Conservation (phyloP, 1,140 invertebrate species). For the Brachystomella parvula region DNA sequence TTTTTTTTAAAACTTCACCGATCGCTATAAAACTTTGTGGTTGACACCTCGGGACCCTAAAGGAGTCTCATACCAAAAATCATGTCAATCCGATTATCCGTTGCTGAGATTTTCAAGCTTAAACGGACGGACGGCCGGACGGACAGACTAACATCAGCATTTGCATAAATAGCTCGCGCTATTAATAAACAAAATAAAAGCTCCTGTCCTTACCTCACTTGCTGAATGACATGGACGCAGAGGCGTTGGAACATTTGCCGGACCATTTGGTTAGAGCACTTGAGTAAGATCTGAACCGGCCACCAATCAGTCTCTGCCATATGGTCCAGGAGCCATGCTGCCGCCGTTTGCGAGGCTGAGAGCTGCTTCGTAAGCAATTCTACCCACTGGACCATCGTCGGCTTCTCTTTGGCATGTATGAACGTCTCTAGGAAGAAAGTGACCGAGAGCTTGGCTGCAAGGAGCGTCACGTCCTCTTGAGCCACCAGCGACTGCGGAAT, state of each 20-base stretch:
- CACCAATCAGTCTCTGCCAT: slow-evolving; percentile 90
- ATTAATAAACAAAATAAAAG: background rate
- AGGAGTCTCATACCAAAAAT: no score
- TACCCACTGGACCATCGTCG: slow-evolving; percentile 93
- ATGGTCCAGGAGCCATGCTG: slow-evolving; percentile 84
- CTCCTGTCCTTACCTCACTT: slow-evolving; percentile 54
- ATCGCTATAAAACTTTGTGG: no score
- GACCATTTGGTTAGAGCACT: slow-evolving; percentile 92
- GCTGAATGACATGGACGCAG: slow-evolving; percentile 86
- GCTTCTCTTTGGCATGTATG: slow-evolving; percentile 94
- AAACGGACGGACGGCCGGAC: no score
- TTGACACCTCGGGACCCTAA: no score
- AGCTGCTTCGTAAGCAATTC: slow-evolving; percentile 90
- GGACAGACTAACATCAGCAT: no score
- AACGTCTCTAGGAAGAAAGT: slow-evolving; percentile 94
- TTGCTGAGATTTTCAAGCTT: no score
- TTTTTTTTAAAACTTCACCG: no score
- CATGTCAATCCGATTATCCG: no score
- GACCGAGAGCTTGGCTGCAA: slow-evolving; percentile 78
- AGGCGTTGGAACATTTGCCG: slow-evolving; percentile 87
- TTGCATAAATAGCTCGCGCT: no score
- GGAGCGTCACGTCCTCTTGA: slow-evolving; percentile 68
- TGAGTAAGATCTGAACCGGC: slow-evolving; percentile 88
- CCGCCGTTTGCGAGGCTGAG: slow-evolving; percentile 78
- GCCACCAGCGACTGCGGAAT: slow-evolving; percentile 79